A percentile compares a stretch with the other conserved stretches of the same genome.
Evolutionary conservation across 2,888 invertebrate species (phyloP).

Genomic region (Tetropium fuscum): DNA sequence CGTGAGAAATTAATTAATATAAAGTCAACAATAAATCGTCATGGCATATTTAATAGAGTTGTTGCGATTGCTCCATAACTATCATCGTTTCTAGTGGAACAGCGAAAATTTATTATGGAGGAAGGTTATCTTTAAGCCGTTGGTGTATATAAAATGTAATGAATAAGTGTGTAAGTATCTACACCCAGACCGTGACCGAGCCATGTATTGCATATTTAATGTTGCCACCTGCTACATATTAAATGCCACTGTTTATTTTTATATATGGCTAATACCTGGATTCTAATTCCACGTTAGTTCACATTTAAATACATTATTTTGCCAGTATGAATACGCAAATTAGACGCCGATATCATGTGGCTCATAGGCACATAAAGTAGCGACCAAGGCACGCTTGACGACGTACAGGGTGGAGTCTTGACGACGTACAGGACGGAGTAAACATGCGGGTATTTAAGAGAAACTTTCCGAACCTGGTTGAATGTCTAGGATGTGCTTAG

Average conservation of each 20-base stretch:
- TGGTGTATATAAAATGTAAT: conserved; percentile 34
- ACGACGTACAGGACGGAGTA: neutral
- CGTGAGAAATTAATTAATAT: conserved; percentile 27
- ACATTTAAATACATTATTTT: conserved; percentile 23
- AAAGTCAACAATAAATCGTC: conserved; percentile 26
- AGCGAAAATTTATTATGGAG: conserved; percentile 35
- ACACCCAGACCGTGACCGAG: conserved; percentile 43
- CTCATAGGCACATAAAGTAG: too few species aligned
- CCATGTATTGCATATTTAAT: conserved; percentile 55
- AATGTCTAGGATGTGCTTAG: too few species aligned
- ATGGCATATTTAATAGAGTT: conserved; percentile 32
- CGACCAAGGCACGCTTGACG: too few species aligned
- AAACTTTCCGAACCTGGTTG: too few species aligned
- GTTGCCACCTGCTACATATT: conserved; percentile 56
- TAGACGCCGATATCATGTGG: conserved; percentile 1
- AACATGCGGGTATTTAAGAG: too few species aligned
- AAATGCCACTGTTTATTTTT: conserved; percentile 39
- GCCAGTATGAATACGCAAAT: conserved; percentile 16
- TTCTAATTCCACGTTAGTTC: conserved; percentile 22
- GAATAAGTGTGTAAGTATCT: conserved; percentile 36
- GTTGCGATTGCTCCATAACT: conserved; percentile 8
- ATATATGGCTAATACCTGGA: conserved; percentile 14
- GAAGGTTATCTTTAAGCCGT: conserved; percentile 30
- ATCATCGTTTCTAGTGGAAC: conserved; percentile 13
- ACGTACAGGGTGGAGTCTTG: too few species aligned